A percentile compares a stretch with the other conserved stretches of the same genome.
Evolutionary conservation across 2,797 vertebrate genomes (phyloP).

Genomic region (Sorex maritimensis): DNA sequence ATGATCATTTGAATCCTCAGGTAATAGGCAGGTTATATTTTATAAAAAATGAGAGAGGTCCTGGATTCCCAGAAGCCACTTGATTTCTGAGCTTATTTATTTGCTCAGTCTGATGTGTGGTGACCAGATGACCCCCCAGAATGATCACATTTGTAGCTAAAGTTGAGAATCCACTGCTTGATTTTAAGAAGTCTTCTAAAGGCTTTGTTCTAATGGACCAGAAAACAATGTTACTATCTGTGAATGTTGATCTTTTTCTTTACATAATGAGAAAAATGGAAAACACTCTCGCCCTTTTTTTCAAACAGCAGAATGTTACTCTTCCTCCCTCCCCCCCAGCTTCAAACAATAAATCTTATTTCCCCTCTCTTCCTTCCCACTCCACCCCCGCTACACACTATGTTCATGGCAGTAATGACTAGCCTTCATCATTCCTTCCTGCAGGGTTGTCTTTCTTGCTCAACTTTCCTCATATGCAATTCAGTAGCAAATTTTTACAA

Average conservation of each 20-base stretch:
- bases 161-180: background rate
- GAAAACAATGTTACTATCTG: background rate
- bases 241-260: constrained; percentile 1
- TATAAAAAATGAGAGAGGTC: background rate
- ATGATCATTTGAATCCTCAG: background rate
- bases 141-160: background rate
- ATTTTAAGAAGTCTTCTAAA: constrained; percentile 28
- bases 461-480: background rate
- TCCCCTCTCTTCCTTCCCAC: background rate
- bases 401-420: background rate
- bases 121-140: background rate
- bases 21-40: background rate
- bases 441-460: background rate
- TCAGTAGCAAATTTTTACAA: constrained; percentile 27
- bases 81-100: constrained; percentile 4
- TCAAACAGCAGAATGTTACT: background rate
- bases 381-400: background rate
- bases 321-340: constrained; percentile 9
- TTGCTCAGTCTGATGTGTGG: background rate
- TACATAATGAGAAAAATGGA: constrained; percentile 21
- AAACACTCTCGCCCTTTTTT: background rate
- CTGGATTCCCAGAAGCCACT: background rate
- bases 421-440: background rate
- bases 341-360: constrained; percentile 8
- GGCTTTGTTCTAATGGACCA: background rate